These are phyloP conservation scores for Teleogryllus oceanicus DNA, from an alignment of 2,888 invertebrate species.

Conservation along the genomic window DNA sequence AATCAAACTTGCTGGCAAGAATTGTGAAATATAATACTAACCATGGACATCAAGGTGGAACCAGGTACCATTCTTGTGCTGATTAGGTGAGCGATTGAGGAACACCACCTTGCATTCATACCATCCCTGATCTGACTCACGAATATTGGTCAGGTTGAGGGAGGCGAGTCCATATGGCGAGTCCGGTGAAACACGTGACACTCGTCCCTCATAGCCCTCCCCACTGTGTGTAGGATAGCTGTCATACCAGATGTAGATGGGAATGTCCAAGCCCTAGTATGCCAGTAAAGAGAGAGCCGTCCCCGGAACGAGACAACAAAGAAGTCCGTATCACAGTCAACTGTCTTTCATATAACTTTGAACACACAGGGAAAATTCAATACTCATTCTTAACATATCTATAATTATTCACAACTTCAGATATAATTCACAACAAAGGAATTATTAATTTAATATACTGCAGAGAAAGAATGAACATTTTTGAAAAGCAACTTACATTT, in stretches of 20 bases:
- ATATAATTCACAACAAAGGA: no score
- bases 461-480: no score
- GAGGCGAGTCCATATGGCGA: conserved; percentile 88
- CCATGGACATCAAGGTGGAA: conserved; percentile 94
- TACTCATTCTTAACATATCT: background rate
- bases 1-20: background rate
- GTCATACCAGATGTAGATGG: conserved; percentile 98
- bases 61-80: conserved; percentile 94
- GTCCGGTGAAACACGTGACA: conserved; percentile 82
- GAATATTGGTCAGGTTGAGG: conserved; percentile 91
- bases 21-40: conserved; percentile 44
- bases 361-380: conserved; percentile 26
- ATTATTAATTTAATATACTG: no score
- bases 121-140: conserved; percentile 94
- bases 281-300: conserved; percentile 20
- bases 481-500: no score
- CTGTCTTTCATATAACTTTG: background rate
- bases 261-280: conserved; percentile 88
- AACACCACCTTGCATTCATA: conserved; percentile 93
- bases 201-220: conserved; percentile 88
- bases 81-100: conserved; percentile 89
- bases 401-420: no score
- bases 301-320: conserved; percentile 19
- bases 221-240: conserved; percentile 96
- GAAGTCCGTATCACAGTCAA: conserved; percentile 18